Conservation (phyloP, 2,113 vertebrate species). For the Callionymus lyra region DNA sequence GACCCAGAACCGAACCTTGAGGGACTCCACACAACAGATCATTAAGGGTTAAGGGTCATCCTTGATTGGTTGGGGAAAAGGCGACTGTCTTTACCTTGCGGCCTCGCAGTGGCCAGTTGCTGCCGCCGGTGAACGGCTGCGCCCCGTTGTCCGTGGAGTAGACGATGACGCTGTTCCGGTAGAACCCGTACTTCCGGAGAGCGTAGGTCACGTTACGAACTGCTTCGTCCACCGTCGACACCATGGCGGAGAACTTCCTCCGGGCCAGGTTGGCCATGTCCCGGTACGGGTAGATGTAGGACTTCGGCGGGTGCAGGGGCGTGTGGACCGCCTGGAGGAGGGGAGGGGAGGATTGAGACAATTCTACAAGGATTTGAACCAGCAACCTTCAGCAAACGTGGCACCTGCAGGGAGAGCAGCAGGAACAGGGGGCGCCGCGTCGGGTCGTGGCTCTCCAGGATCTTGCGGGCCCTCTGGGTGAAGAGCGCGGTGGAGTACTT, state of each 20-base stretch:
- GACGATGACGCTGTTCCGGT: constrained; percentile 83
- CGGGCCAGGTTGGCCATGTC: constrained; percentile 79
- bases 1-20: too few species aligned
- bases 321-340: constrained; percentile 77
- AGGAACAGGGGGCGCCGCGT: constrained; percentile 79
- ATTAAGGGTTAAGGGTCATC: background rate
- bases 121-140: constrained; percentile 90
- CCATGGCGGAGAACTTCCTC: constrained; percentile 86
- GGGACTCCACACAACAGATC: background rate
- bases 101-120: constrained; percentile 91
- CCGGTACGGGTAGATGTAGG: constrained; percentile 87
- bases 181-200: constrained; percentile 84
- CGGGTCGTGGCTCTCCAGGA: constrained; percentile 78
- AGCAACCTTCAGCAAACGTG: background rate
- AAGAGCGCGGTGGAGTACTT: constrained; percentile 90
- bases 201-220: constrained; percentile 89
- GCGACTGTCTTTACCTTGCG: constrained; percentile 63
- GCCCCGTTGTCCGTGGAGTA: constrained; percentile 91
- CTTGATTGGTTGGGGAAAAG: background rate
- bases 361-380: background rate
- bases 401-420: constrained; percentile 83
- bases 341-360: background rate
- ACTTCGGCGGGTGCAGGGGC: constrained; percentile 81
- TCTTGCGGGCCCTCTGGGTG: constrained; percentile 78
- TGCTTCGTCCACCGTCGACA: constrained; percentile 90